Conservation (phyloP, 2,797 vertebrate genomes). For the Hipposideros larvatus region DNA sequence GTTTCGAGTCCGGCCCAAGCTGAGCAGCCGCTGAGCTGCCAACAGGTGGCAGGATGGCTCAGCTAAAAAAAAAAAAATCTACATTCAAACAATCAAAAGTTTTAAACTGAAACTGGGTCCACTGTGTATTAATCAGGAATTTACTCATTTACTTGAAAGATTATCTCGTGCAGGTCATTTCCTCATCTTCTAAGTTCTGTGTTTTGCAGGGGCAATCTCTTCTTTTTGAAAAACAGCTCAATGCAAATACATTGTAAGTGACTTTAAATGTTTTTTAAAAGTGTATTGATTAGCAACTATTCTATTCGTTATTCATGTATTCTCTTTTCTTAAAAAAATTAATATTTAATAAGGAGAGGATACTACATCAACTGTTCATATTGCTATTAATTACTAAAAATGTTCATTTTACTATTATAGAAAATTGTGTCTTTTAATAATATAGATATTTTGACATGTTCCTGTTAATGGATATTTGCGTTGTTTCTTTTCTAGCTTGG, state of each 20-base stretch:
- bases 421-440: conserved; percentile 30
- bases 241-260: conserved; percentile 6
- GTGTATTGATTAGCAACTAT: not conserved
- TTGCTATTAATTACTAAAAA: not conserved
- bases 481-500: not conserved
- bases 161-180: not conserved
- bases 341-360: too few relatives aligned
- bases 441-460: not conserved
- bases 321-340: not conserved
- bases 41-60: too few relatives aligned
- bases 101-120: not conserved
- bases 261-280: conserved; percentile 34
- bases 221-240: not conserved
- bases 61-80: not conserved
- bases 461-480: not conserved
- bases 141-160: not conserved
- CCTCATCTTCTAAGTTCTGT: not conserved
- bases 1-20: too few relatives aligned
- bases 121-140: not conserved
- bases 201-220: not conserved
- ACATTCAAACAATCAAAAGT: not conserved
- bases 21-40: too few relatives aligned
- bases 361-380: not conserved
- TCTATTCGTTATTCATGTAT: conserved; percentile 19
- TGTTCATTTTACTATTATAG: conserved; percentile 21